Base-by-base conservation (phyloP, 1,140 invertebrate species). In the Drosophila elegans region DNA sequence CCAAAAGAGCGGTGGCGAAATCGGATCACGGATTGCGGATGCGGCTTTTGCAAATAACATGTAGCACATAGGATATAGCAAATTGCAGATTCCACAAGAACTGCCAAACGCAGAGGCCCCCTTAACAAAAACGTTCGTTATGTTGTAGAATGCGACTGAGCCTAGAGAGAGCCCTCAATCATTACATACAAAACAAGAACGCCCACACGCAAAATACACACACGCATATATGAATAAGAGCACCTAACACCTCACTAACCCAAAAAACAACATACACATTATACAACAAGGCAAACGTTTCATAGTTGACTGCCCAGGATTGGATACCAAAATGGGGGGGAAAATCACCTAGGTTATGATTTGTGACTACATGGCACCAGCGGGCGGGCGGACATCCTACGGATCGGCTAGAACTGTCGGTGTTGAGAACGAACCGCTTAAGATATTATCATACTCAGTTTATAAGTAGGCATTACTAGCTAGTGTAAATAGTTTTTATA, bases 391-490 rank as follows among this genome's bases (percentile, higher is more conserved):
- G 25, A 45, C 66, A 38, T 41, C 53, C 46, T 11, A n/a, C 11
- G 25, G 52, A 32, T 57, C 53, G 25, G 36, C 53, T 59, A 57
- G 60, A 57, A 27, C 60, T 60, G 60, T 59, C 36, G 55, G 59
- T 38, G 11, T 49, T 25, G 45, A 59, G 29, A 32, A 21, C 21
- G 61, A 76, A 89, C 62, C 80, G 84, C 84, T 83, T 86, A 79
- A 84, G 83, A 88, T 88, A 88, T 88, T 88, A 88, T 68, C 73
- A 84, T 88, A 89, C 84, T 88, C 84, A 90, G 83, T 71, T 72
- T 41, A 59, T 89, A 88, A 88, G 84, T 68, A 52, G 49, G 32
- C 49, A 52, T 55, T 80, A 68, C 60, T 81, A 16, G 11, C 27
- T 74, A 82, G 60, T 82, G 80, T 82, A 82, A 80, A 89, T 88